Base-by-base conservation (phyloP, 2,888 invertebrate species). In the Habroteleia sp. region DNA sequence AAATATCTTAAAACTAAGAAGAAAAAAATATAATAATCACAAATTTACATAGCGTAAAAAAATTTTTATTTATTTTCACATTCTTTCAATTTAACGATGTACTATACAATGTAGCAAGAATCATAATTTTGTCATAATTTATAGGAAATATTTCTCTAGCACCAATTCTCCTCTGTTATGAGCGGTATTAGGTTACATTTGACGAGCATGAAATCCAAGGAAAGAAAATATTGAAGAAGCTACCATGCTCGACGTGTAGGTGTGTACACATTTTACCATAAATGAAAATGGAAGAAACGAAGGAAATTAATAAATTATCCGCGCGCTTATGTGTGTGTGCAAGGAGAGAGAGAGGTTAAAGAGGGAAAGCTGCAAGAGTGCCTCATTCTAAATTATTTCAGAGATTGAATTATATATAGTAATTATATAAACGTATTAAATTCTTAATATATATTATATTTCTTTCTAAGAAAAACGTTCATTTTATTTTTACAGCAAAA, bases 91-190 rank as follows among this genome's bases (percentile, higher is more conserved):
- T 62, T 48, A 48, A 60, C 60, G 60, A 46, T 14, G 60, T 10
- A 35, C 33, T 27, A 20, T 23, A 42, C 42, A 23, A 16, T 33
- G 17, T 17, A 17, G 16, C 50, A 20, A 20, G 35, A 25, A 23
- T n/a, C 23, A 50, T 52, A 52, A 52, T 52, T 52, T 41, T 41
- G 20, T 41, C 8, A 20, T 11, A 41, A 41, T 41, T 41, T 41
- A 41, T 23, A 11, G 41, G 41, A 25, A 63, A 63, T 63, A 50
- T 50, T 63, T 63, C 50, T 31, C 50, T 63, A 50, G 23, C 41
- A 23, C 20, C 41, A 23, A 23, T 42, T 58, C 48, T 48, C n/a
- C n/a, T 48, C 77, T 79, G 78, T 80, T 80, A 82, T 63, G 75
- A 68, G 37, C 60, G 60, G 62, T 46, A 63, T 71, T 71, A 62